Evolutionary conservation across 2,888 invertebrate genomes (phyloP).

Genomic region (Portevinia maculata): DNA sequence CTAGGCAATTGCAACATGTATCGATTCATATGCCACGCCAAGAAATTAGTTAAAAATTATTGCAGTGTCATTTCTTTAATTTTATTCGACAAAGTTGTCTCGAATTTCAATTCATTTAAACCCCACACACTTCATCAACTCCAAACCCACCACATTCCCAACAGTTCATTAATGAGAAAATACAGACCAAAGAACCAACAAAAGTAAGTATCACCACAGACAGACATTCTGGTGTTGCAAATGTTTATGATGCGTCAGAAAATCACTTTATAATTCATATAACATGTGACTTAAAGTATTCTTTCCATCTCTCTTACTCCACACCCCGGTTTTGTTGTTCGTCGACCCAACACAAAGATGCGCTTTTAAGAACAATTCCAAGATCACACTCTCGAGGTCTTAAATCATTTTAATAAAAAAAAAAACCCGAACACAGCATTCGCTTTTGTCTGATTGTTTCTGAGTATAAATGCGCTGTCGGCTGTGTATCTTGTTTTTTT

Average conservation of each 20-base stretch:
- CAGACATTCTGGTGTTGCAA: slow-evolving; percentile 81
- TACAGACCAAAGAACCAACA: slow-evolving; percentile 1
- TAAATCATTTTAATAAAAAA: slow-evolving; percentile 81
- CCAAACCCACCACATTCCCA: slow-evolving; percentile 28
- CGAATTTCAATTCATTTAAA: slow-evolving; percentile 12
- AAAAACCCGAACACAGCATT: slow-evolving; percentile 55
- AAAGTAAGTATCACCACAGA: slow-evolving; percentile 52
- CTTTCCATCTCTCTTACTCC: slow-evolving; percentile 40
- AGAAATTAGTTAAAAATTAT: too few species aligned
- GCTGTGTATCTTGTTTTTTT: slow-evolving; percentile 22
- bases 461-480: slow-evolving; percentile 43
- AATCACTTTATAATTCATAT: slow-evolving; percentile 82
- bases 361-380: slow-evolving; percentile 74
- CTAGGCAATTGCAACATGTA: background rate
- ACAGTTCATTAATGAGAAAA: slow-evolving; percentile 32
- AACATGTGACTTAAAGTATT: slow-evolving; percentile 76
- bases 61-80: too few species aligned
- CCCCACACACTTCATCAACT: slow-evolving; percentile 19
- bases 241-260: slow-evolving; percentile 82
- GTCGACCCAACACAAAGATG: slow-evolving; percentile 64
- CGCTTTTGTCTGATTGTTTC: slow-evolving; percentile 69
- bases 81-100: too few species aligned
- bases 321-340: slow-evolving; percentile 48
- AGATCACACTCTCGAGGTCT: slow-evolving; percentile 76
- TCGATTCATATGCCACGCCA: background rate